Base-by-base conservation (phyloP, 2,888 invertebrate genomes). In the Pollenia labialis region DNA sequence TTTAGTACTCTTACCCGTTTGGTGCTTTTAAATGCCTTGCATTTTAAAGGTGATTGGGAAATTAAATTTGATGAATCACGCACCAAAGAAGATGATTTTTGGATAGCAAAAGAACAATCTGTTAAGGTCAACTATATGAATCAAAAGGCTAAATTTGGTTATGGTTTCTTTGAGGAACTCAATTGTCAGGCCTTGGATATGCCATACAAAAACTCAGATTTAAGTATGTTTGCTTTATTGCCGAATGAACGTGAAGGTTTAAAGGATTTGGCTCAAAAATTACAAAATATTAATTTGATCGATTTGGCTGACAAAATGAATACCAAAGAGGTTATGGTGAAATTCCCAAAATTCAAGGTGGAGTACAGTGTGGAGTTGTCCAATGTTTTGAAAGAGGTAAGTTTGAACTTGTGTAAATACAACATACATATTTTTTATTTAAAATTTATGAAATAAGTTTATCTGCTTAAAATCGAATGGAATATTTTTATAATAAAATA, bases 41-140 rank as follows among this genome's bases (percentile, higher is more conserved):
- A 98, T 91, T 98, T 98, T 94, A 97, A 98, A 94, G 97, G 97
- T n/a, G 94, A 94, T 66, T 98, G 98, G 98, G 93, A 94, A 66
- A 92, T 94, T 54, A 94, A 95, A 90, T 98, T 98, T 91, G 90
- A 96, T 16, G 91, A 94, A 11, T 89, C 90, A 0, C 44, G 89
- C 8, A 98, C 98, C 0, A 89, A 83, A 12, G 94, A 95, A 4
- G 95, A 94, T 86, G 95, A 95, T 4, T 98, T 98, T 94, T 95
- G 80, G 82, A 89, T 95, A 9, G 94, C 94, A 74, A 94, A 94
- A 46, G 93, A 93, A 0, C 94, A 94, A 56, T 88, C 90, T 46
- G 94, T 96, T 1, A 93, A 95, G 44, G 95, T 97, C 0, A 94
- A 96, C 10, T 97, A 96, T 95, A 97, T 97, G 97, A 94, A 94